Conservation (phyloP, 2,113 vertebrate genomes). For the Apteryx owenii region DNA sequence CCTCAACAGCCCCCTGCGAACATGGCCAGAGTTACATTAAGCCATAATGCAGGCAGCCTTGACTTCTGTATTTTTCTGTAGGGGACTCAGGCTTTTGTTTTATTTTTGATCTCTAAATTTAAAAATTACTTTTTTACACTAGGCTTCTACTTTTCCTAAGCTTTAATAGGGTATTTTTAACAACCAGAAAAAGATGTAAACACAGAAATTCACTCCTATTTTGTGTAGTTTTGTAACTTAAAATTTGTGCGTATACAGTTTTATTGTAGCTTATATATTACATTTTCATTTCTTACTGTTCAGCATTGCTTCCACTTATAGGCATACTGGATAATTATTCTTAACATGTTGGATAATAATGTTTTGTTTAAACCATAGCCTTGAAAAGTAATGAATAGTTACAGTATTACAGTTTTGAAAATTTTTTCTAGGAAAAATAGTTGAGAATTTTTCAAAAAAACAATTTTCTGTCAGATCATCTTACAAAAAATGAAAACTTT, state of each 20-base stretch:
- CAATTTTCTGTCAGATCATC: constrained; percentile 23
- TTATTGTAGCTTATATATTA: neutral
- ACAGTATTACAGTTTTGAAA: neutral
- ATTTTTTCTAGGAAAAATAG: constrained; percentile 60
- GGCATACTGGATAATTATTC: neutral
- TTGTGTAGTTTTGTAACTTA: neutral
- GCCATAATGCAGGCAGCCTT: neutral
- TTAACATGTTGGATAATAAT: neutral
- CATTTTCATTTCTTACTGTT: neutral
- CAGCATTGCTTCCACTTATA: neutral
- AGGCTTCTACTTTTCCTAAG: neutral
- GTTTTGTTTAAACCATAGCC: constrained; percentile 15
- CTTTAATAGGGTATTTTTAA: neutral
- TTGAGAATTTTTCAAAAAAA: constrained; percentile 56
- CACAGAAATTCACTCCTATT: neutral
- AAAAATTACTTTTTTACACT: neutral
- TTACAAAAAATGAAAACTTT: constrained; percentile 5
- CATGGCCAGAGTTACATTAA: neutral
- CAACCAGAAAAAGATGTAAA: neutral
- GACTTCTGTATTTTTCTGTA: neutral
- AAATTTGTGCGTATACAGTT: neutral
- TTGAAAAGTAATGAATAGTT: constrained; percentile 20
- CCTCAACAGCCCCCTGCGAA: too few species aligned
- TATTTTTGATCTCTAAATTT: neutral
- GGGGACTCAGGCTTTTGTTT: neutral